Base-by-base conservation (phyloP, 2,797 vertebrate species). In the Hozukius guyotensis region DNA sequence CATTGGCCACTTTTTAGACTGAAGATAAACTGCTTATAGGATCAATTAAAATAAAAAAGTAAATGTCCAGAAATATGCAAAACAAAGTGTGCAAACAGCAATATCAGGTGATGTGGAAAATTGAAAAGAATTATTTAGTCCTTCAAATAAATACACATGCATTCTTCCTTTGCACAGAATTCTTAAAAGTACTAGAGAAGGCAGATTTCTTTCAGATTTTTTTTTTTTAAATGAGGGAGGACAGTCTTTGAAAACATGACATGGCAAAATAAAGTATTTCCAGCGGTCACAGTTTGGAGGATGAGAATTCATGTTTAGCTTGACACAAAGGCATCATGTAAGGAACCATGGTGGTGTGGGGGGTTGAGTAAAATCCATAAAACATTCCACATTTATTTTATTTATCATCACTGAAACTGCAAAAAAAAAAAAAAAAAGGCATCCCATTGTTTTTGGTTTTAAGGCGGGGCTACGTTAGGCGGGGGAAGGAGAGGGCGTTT, bases 391-490 rank as follows among this genome's bases (percentile, higher is more conserved):
- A 72, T 85, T 81, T 77, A 85, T 76, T 88, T 87, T 81, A 79
- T 75, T 80, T 72, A 79, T 88, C 81, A 82, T 83, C 71, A 77
- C 77, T 61, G 53, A 53, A 92, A 89, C 84, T 91, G 89, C 82
- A 85, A 80, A 63, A 77, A 79, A 52, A 77, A 84, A 46, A 86
- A 49, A 34, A 52, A 79, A 92, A 93, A 95, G 96, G 96, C 97
- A 97, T 97, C 95, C 91, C 63, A 96, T 93, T 94, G 89, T 92
- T 94, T 97, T 96, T 95, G 96, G 96, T 96, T 94, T 95, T 97
- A 97, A 97, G 97, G 97, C 96, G 96, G 97, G 85, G 90, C 91
- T 91, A 91, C 76, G 32, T 86, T 72, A 71, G 74, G 86, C 67
- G 24, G 79, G 69, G 78, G 72, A 65, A 49, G 71, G 70, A 57